Evolutionary conservation across 2,888 invertebrate genomes (phyloP).

Genomic region (Papilio gigon): DNA sequence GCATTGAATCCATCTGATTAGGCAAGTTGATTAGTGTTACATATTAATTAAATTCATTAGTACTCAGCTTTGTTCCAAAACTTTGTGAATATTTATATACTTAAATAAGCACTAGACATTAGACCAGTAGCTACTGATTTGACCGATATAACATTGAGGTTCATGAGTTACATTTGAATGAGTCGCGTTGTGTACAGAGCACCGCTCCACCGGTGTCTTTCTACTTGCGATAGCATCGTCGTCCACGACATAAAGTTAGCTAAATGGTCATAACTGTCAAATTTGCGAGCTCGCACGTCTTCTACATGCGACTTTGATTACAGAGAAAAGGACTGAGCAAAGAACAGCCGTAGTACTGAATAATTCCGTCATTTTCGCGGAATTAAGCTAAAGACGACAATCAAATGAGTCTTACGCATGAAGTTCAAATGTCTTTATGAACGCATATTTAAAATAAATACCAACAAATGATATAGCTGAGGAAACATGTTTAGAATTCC

Average conservation of each 20-base stretch:
- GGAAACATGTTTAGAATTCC: no score
- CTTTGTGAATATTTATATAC: constrained; percentile 23
- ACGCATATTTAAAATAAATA: no score
- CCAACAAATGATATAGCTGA: no score
- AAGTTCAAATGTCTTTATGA: no score
- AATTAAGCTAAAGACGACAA: no score
- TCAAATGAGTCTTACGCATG: no score
- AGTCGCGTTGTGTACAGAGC: constrained; percentile 53
- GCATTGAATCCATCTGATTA: constrained; percentile 13
- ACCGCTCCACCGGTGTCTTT: constrained; percentile 54
- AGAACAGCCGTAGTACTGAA: neutral
- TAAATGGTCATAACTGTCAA: constrained; percentile 66
- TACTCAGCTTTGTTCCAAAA: constrained; percentile 18
- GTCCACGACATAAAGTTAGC: constrained; percentile 53
- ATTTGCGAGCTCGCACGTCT: constrained; percentile 58
- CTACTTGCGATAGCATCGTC: constrained; percentile 56
- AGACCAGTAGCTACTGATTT: constrained; percentile 25
- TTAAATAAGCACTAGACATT: neutral
- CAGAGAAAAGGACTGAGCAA: neutral
- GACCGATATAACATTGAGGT: constrained; percentile 41
- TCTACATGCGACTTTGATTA: neutral
- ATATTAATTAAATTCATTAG: constrained; percentile 34
- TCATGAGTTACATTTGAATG: constrained; percentile 48
- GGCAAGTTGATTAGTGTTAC: constrained; percentile 29
- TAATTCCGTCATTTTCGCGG: no score